phyloP scores from a whole-genome alignment of 2,797 vertebrate species.

The Hemitrygon akajei region DNA sequence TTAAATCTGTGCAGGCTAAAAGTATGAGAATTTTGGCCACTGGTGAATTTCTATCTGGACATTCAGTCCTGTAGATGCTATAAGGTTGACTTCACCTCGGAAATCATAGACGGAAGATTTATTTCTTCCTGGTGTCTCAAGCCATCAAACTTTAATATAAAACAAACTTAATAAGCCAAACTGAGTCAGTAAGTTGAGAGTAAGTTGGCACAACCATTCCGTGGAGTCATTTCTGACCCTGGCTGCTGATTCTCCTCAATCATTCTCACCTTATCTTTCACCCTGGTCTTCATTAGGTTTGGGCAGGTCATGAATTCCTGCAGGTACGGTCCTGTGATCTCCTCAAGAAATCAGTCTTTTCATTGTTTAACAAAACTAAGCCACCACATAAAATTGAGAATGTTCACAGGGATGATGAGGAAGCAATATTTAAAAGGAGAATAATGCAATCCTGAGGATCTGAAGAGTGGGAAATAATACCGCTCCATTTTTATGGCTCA shows the following conservation, averaged over 20 bases:
- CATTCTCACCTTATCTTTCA: not conserved
- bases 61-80: no score
- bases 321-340: not conserved
- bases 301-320: not conserved
- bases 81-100: no score
- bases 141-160: not conserved
- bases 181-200: not conserved
- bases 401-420: not conserved
- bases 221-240: not conserved
- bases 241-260: not conserved
- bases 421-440: not conserved
- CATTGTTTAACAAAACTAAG: not conserved
- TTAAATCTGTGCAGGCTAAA: not conserved
- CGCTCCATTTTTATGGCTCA: not conserved
- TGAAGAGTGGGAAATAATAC: not conserved
- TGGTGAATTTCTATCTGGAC: no score
- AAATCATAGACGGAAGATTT: no score
- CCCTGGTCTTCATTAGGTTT: not conserved
- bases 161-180: not conserved
- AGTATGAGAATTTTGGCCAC: no score
- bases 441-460: not conserved
- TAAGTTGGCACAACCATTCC: not conserved
- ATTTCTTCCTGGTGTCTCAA: not conserved
- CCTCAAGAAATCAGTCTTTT: not conserved
- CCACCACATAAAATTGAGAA: not conserved